Evolutionary conservation across 2,888 invertebrate species (phyloP), one percentile per base, ranked within the genome.

Genomic region (Pyrgus malvae): DNA sequence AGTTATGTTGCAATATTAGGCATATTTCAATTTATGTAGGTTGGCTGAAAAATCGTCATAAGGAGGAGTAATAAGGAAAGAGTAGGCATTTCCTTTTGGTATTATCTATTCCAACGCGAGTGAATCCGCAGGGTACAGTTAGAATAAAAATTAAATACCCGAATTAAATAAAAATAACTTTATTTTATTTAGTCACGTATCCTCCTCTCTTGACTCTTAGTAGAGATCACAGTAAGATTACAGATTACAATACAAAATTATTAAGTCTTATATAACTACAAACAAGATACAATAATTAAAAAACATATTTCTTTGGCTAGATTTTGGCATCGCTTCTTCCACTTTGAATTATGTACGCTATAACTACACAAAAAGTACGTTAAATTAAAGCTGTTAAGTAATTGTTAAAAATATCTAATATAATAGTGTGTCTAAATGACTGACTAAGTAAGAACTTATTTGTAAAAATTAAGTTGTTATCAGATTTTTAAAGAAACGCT

Each of bases 171-270:
- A 27, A 27, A 42, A 42, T 37, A 42, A 27, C 16, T 7, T 5
- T 42, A 3, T 41, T 42, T 27, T 42, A 42, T 42, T 41, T 41
- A 27, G 4, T 42, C 42, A 42, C 27, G 1, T 9, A 11, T 21
- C 29, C 19, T 21, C 19, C 38, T 11, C 29, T 48, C 11, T 25
- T 14, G 17, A 9, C 16, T 48, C 29, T 12, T 3, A 19, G 38
- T 40, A 48, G 29, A 48, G 38, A 48, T 48, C 48, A 48, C 48
- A 48, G 38, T 29, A 29, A 33, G 14, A 14, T 1, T n/a, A n/a
- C n/a, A n/a, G n/a, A 14, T 14, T 31, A 31, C 31, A 11, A 31
- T 11, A n/a, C n/a, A 12, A 31, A 11, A n/a, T 9, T n/a, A 25
- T 2, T 7, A 2, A 8, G 5, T 19, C 21, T 45, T 27, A 25